These are phyloP conservation scores for Elysia chlorotica DNA, from an alignment of 1,140 invertebrate species.

Conservation along the genomic window DNA sequence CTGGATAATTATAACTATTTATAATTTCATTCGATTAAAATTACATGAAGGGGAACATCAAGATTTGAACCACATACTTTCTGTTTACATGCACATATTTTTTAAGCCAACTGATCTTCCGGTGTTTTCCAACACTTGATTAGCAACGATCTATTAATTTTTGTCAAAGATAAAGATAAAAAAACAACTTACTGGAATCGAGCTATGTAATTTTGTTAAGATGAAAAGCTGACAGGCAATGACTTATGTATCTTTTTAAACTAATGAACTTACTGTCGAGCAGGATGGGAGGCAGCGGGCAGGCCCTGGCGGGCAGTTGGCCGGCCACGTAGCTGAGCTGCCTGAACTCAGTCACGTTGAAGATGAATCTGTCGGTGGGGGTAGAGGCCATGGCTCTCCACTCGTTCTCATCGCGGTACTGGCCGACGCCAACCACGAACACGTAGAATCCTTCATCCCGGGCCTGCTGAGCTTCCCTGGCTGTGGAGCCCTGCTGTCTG, in stretches of 20 bases:
- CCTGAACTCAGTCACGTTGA: conserved; percentile 33
- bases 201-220: background rate
- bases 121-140: background rate
- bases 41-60: too few species aligned
- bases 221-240: background rate
- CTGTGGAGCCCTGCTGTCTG: conserved; percentile 32
- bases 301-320: conserved; percentile 18
- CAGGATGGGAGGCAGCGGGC: conserved; percentile 27
- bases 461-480: conserved; percentile 37
- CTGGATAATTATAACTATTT: too few species aligned
- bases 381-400: conserved; percentile 47
- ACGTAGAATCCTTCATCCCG: conserved; percentile 42
- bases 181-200: background rate
- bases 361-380: conserved; percentile 43
- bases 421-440: conserved; percentile 53
- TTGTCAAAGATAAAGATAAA: background rate
- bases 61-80: too few species aligned
- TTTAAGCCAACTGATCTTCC: background rate
- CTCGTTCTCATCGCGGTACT: conserved; percentile 41
- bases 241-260: background rate
- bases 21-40: too few species aligned
- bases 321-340: conserved; percentile 11
- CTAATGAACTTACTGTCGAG: background rate
- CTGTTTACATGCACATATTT: too few species aligned
- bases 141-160: background rate